A percentile compares a stretch with the other conserved stretches of the same genome.
These are phyloP conservation scores for Meloidogyne floridensis DNA, from an alignment of 1,140 invertebrate genomes.

Conservation along the genomic window DNA sequence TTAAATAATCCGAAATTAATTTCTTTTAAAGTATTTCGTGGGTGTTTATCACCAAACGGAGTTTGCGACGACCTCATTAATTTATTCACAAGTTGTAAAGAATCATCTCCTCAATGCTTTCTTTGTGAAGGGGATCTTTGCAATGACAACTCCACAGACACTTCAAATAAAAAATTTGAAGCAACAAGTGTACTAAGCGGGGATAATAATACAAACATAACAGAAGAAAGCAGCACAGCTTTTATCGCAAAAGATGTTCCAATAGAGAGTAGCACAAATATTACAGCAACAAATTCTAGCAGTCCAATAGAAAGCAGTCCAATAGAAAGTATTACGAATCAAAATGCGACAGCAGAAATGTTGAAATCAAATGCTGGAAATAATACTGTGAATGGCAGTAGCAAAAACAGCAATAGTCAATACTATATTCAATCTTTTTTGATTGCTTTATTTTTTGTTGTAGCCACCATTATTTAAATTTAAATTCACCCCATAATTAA, in stretches of 20 bases:
- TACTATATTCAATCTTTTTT: not conserved
- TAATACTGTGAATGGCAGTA: not conserved
- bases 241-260: not conserved
- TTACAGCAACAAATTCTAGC: not conserved
- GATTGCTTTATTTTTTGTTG: not conserved
- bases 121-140: not conserved
- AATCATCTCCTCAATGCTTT: not conserved
- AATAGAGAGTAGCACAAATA: not conserved
- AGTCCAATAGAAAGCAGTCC: not conserved
- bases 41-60: not conserved
- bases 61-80: not conserved
- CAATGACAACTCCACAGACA: not conserved
- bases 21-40: conserved; percentile 3
- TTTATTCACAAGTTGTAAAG: conserved; percentile 6
- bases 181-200: not conserved
- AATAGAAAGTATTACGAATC: not conserved
- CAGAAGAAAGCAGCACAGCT: not conserved
- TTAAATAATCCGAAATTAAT: not conserved
- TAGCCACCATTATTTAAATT: not conserved
- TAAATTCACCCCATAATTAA: no score
- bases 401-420: not conserved
- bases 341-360: not conserved
- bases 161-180: conserved; percentile 5
- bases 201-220: not conserved
- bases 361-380: not conserved